These are phyloP conservation scores for Prunella fulvescens DNA, from an alignment of 2,113 vertebrate genomes.

Conservation along the genomic window DNA sequence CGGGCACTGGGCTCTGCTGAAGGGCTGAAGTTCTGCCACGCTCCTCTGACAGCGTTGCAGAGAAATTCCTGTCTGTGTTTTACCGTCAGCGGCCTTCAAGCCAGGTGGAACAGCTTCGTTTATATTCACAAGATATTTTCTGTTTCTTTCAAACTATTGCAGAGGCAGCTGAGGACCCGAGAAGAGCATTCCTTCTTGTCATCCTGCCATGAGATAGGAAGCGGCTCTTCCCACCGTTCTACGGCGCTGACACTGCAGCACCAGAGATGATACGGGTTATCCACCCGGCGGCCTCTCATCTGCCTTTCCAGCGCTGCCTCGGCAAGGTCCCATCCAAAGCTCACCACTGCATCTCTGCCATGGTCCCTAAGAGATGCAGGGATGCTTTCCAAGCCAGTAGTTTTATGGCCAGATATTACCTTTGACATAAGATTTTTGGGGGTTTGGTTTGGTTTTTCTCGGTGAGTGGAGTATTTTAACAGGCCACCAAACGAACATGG, in stretches of 20 bases:
- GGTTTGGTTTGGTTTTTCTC: not conserved
- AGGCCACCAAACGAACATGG: not conserved
- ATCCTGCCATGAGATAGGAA: not conserved
- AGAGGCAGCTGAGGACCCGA: not conserved
- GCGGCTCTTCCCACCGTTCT: not conserved
- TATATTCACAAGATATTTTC: rapidly evolving
- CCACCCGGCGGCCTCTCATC: not conserved
- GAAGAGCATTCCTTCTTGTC: not conserved
- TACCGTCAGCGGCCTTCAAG: not conserved
- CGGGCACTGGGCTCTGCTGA: not conserved
- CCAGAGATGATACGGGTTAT: not conserved
- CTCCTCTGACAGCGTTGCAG: not conserved
- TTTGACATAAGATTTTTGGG: rapidly evolving
- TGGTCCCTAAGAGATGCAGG: not conserved
- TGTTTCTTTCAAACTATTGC: not conserved
- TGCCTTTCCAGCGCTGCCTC: not conserved
- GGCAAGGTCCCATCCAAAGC: not conserved
- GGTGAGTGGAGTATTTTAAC: not conserved
- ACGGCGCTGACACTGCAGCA: not conserved
- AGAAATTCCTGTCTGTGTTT: not conserved
- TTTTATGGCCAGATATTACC: not conserved
- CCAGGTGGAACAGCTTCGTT: not conserved
- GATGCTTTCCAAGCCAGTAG: not conserved
- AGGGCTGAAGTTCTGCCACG: not conserved
- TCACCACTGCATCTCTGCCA: rapidly evolving